These are phyloP conservation scores for Acronicta leporina DNA, from an alignment of 2,888 invertebrate genomes.

Conservation along the genomic window DNA sequence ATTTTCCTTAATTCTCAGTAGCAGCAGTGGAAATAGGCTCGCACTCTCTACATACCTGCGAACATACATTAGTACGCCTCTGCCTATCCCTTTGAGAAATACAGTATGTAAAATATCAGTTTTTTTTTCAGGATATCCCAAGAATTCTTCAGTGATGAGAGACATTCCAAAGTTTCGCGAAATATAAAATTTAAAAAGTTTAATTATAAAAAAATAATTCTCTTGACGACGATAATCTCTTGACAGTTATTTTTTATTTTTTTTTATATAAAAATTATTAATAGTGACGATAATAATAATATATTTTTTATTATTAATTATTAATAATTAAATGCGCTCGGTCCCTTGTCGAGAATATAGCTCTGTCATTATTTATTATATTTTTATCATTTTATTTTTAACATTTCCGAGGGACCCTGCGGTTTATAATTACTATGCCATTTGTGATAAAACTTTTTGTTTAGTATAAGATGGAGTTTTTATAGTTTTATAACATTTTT, in stretches of 20 bases:
- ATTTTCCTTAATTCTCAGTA: too few relatives aligned
- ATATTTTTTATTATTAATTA: conserved; percentile 56
- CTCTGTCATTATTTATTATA: conserved; percentile 36
- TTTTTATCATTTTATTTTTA: conserved; percentile 37
- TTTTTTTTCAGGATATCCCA: conserved; percentile 77
- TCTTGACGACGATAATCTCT: conserved; percentile 83
- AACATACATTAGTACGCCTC: too few relatives aligned
- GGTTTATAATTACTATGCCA: conserved; percentile 53
- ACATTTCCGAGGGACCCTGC: conserved; percentile 41
- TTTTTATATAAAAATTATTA: conserved; percentile 55
- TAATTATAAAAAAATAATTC: conserved; percentile 61
- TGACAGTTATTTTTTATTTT: conserved; percentile 66
- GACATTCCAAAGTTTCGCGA: conserved; percentile 80
- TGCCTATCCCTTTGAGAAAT: too few relatives aligned
- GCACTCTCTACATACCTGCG: too few relatives aligned
- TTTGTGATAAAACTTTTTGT: conserved; percentile 50
- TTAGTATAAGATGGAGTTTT: conserved; percentile 30
- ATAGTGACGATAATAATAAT: conserved; percentile 57
- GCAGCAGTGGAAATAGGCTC: too few relatives aligned
- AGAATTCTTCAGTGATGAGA: conserved; percentile 83
- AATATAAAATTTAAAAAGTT: conserved; percentile 33
- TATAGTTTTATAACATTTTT: background rate
- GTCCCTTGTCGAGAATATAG: conserved; percentile 37
- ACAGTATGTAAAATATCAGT: too few relatives aligned
- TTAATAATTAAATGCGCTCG: conserved; percentile 19